phyloP scores from a whole-genome alignment of 2,888 invertebrate genomes.

The Meganola albula region DNA sequence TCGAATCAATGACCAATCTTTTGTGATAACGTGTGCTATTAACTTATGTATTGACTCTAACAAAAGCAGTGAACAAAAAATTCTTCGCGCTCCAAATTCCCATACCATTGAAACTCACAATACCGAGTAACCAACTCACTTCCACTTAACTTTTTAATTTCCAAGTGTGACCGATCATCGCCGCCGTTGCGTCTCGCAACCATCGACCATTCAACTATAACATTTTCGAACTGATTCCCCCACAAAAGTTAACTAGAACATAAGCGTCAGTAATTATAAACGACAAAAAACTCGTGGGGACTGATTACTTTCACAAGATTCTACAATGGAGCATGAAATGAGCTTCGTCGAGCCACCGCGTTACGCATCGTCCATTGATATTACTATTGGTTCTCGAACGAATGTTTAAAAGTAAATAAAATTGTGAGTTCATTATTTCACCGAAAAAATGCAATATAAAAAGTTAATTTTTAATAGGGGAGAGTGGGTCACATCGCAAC shows the following conservation, averaged over 20 bases:
- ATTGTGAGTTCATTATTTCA: no score
- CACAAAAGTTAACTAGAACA: conserved; percentile 40
- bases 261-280: conserved; percentile 47
- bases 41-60: no score
- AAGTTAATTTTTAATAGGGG: no score
- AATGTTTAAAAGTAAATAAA: no score
- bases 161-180: conserved; percentile 18
- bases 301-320: conserved; percentile 63
- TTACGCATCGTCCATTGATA: conserved; percentile 52
- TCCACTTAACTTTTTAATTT: not conserved
- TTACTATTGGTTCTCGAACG: conserved; percentile 13
- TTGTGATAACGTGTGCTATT: no score
- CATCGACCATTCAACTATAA: conserved; percentile 24
- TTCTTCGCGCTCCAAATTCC: no score
- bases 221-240: conserved; percentile 5
- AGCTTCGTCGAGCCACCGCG: conserved; percentile 57
- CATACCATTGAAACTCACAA: no score
- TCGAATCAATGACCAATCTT: no score
- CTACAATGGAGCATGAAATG: conserved; percentile 70
- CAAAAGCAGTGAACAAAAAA: no score
- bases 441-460: no score
- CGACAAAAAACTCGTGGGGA: conserved; percentile 41
- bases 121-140: no score
- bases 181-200: conserved; percentile 26
- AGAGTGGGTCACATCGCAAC: no score